Base-by-base conservation (phyloP, 2,888 invertebrate genomes). In the Ypsolopha scabrella region DNA sequence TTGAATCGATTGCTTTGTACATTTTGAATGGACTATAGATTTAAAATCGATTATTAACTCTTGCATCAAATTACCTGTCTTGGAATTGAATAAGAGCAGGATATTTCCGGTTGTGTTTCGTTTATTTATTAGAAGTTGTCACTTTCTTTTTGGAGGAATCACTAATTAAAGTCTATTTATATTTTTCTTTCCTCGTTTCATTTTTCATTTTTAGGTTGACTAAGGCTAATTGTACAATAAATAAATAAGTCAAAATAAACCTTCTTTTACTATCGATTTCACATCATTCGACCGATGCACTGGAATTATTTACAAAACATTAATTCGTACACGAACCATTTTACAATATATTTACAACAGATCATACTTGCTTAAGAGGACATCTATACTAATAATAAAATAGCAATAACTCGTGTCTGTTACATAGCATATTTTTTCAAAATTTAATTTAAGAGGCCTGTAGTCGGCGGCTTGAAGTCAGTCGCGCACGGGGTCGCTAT, bases 91-190 rank as follows among this genome's bases (percentile, higher is more conserved):
- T 13, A 7, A 13, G n/a, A 48, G 41, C 39, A 7, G 46, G 11
- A 46, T 35, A 34, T 34, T 33, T 11, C 33, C 9, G 10, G 33
- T 51, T 45, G 43, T 41, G 11, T 36, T n/a, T 43, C 9, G 7
- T 41, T 48, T 48, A 48, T 43, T 48, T 52, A 41, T 51, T 48
- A 41, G 41, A 48, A 24, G 11, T 52, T 49, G 50, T 55, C 58
- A 57, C 58, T 67, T 65, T 65, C 61, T 64, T 37, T 48, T 11
- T 49, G 68, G 68, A 74, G 75, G 74, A 74, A 62, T 68, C 62
- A 65, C 60, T 70, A 69, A 75, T 72, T 72, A 80, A 75, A 75
- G 58, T 55, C 67, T 78, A 78, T 80, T 76, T 77, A 80, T 76
- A 77, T 75, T 72, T 78, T 77, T 77, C 52, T 51, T 53, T 24